Evolutionary conservation across 1,140 invertebrate genomes (phyloP), one percentile per base, ranked within the genome.

Genomic region (Zaprionus gabonicus): DNA sequence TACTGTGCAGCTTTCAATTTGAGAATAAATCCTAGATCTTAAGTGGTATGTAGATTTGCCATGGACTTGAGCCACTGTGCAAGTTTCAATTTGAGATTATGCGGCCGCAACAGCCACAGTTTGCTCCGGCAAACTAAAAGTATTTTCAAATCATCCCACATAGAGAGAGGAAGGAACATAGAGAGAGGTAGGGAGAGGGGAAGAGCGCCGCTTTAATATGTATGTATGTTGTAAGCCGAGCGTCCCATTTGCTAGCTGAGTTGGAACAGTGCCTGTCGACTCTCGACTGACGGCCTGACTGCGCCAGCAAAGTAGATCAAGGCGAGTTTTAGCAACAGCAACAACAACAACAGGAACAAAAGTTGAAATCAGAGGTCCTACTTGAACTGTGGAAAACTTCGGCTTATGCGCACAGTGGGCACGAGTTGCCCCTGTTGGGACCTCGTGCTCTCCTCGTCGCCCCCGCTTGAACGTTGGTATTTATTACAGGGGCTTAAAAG

Each of bases 401-500:
- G 74, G 75, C 85, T 81, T 84, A 81, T 76, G 81, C 78, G 79
- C 72, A 71, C 67, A 65, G 67, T 36, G 60, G 46, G 56, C 69
- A 64, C 74, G 62, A 71, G 64, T 68, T 73, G 76, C 59, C 49
- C 12, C 10, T 46, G 28, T 31, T 7, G 27, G 38, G 31, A 34
- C 31, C 7, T 51, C 49, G 44, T 28, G 34, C 7, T 13, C 25
- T 31, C 49, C 23, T 28, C 58, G 62, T 34, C 36, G 46, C 23
- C 60, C 62, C 56, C 62, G 72, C 58, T 56, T 60, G 49, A 74
- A 70, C 77, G 77, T 70, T 65, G 49, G 71, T 80, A 87, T 87
- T 87, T 90, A 87, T 90, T 84, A 78, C 85, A 78, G 71, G 67
- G 58, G 78, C 84, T 85, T 70, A 81, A 78, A 90, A 90, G 64